A percentile compares a stretch with the other conserved stretches of the same genome.
Evolutionary conservation across 92 coral and sea anemone genomes (phyloP).

Genomic region (Epizoanthus illoricatus): DNA sequence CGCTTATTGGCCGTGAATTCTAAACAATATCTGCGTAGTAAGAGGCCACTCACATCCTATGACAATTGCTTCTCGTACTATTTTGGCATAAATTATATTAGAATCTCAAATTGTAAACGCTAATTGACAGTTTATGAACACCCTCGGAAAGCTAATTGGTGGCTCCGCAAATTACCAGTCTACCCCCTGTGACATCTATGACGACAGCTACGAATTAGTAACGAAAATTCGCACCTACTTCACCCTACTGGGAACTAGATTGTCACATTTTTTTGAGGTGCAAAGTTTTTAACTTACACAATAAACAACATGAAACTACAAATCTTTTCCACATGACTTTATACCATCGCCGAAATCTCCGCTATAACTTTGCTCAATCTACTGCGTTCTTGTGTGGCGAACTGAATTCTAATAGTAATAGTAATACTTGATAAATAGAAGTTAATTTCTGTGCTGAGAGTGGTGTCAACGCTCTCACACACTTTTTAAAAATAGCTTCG

Average conservation of each 20-base stretch:
- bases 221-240: conserved; percentile 24
- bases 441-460: too few species aligned
- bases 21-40: not conserved
- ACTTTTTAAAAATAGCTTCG: too few species aligned
- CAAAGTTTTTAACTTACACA: not conserved
- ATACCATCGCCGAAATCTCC: too few species aligned
- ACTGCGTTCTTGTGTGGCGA: too few species aligned
- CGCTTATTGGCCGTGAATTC: conserved; percentile 3
- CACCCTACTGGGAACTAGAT: conserved; percentile 38
- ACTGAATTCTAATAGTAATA: too few species aligned
- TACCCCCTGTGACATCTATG: conserved; percentile 11
- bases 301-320: not conserved
- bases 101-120: conserved; percentile 1
- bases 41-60: not conserved
- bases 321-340: not conserved
- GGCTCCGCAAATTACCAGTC: not conserved
- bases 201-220: conserved; percentile 14
- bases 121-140: conserved; percentile 1
- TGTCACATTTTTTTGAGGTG: conserved; percentile 21
- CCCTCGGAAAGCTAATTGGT: conserved; percentile 5
- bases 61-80: conserved; percentile 12
- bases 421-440: too few species aligned
- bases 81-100: conserved; percentile 23
- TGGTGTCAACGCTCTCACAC: too few species aligned
- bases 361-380: too few species aligned